Base-by-base conservation (phyloP, 2,888 invertebrate genomes). In the Lathronympha strigana region DNA sequence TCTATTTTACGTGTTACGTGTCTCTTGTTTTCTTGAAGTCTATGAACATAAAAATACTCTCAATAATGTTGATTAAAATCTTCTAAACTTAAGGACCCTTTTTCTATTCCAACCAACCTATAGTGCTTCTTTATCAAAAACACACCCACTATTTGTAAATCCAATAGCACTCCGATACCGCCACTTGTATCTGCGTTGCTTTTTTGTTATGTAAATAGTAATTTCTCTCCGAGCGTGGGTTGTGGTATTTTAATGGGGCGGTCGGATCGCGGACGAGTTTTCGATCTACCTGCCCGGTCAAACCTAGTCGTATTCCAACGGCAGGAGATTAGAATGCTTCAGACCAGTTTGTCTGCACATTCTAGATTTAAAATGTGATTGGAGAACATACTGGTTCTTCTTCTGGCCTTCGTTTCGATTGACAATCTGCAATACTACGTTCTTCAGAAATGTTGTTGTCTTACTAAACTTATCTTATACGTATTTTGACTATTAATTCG, bases 181-280 rank as follows among this genome's bases (percentile, higher is more conserved):
- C 36, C 62, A 57, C 63, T 57, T 63, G 64, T 51, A 53, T 51
- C 43, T 53, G 53, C 53, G 43, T 57, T 50, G 47, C 53, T 61
- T 66, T n/a, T n/a, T 38, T 58, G 49, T 61, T 19, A 57, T 55
- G 61, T 74, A 77, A 83, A 75, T 73, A 73, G 66, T 69, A 71
- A 76, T 76, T 79, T 74, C 58, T 73, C 64, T 75, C 61, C 66
- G 70, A 69, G 72, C 81, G 82, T 82, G 77, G 81, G 78, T 69
- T 72, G 69, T 73, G 84, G 84, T 83, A 85, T 85, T 82, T 84
- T 86, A 84, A 86, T 86, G 77, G 80, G 72, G 68, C 73, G 67
- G 72, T 74, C 73, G 79, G 72, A 31, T 23, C 51, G 43, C 60
- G 60, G 61, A 45, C 57, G 47, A 40, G 68, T 61, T 57, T 40